Percentiles rank a stretch among this genome's conserved stretches.
Conservation (phyloP, 53 echinoderm and acorn worm genomes). For the Actinopyga echinites region DNA sequence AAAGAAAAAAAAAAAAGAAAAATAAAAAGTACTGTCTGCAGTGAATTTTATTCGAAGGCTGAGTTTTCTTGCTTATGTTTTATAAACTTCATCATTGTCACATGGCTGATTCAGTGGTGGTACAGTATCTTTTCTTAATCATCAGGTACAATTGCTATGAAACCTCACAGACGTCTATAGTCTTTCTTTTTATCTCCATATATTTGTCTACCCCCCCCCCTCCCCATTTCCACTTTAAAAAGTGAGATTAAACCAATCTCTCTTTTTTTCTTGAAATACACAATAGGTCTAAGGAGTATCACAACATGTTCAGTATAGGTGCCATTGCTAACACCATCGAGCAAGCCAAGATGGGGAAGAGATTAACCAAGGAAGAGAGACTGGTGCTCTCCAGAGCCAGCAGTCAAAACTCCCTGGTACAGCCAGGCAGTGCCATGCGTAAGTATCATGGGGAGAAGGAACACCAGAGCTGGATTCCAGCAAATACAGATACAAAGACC, state of each 20-base stretch:
- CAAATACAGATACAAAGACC: not conserved
- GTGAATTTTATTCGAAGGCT: too few relatives aligned
- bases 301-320: slow-evolving; percentile 85
- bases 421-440: slow-evolving; percentile 91
- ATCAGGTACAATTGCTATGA: too few relatives aligned
- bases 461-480: not conserved
- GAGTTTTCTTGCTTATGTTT: too few relatives aligned
- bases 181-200: too few relatives aligned
- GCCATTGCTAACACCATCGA: slow-evolving; percentile 79
- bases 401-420: slow-evolving; percentile 86
- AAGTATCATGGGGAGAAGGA: slow-evolving; percentile 34
- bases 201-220: not conserved
- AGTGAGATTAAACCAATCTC: too few relatives aligned
- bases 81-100: too few relatives aligned
- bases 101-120: too few relatives aligned
- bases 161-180: too few relatives aligned
- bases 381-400: slow-evolving; percentile 85
- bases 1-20: too few relatives aligned
- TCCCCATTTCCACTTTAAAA: too few relatives aligned
- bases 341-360: slow-evolving; percentile 79
- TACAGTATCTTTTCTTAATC: too few relatives aligned
- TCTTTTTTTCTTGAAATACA: not conserved
- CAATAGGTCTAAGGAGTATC: slow-evolving; percentile 87
- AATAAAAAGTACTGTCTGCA: too few relatives aligned
- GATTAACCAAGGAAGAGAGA: slow-evolving; percentile 91